Base-by-base conservation (phyloP, 2,113 vertebrate genomes). In the Cyrtonyx montezumae region DNA sequence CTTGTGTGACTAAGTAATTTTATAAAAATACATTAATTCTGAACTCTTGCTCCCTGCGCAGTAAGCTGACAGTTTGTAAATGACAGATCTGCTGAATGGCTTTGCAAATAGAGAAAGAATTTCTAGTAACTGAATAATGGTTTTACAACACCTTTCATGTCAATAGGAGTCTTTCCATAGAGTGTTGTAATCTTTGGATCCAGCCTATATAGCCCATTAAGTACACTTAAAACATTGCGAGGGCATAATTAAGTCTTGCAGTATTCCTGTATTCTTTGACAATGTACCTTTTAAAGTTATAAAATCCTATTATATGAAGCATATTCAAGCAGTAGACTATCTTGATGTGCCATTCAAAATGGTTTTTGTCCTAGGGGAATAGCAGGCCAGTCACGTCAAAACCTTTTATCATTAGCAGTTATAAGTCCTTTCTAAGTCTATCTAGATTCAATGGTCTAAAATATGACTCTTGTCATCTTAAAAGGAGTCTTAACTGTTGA, bases 51-150 rank as follows among this genome's bases (percentile, higher is more conserved):
- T 87, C 34, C 45, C 73, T 74, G 67, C 71, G 37, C 53, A 62
- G 84, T 70, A 85, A 89, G 55, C 90, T 79, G 75, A 48, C 55
- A 62, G 37, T 79, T 91, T 71, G 69, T 51, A 92, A 83, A 84
- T 48, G 95, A 84, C 87, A 88, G 75, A 53, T 75, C 51, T 81
- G 59, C 55, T 92, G 68, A 93, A 82, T 53, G 46, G 81, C 55
- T 93, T 83, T 84, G 77, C 70, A 81, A 94, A 73, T 68, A 80
- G 79, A 69, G 81, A 89, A 94, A 48, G 61, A 93, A 80, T 90
- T 91, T 83, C 23, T 85, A 92, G 65, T 82, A 93, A 88, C 66
- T 68, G 84, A 84, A 79, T 94, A 87, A 95, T 79, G 84, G 59
- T 71, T 87, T 87, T 71, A 82, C 49, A 92, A 25, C 42, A 91